These are phyloP conservation scores for Synanthedon formicaeformis DNA, from an alignment of 2,888 invertebrate species.

Conservation along the genomic window DNA sequence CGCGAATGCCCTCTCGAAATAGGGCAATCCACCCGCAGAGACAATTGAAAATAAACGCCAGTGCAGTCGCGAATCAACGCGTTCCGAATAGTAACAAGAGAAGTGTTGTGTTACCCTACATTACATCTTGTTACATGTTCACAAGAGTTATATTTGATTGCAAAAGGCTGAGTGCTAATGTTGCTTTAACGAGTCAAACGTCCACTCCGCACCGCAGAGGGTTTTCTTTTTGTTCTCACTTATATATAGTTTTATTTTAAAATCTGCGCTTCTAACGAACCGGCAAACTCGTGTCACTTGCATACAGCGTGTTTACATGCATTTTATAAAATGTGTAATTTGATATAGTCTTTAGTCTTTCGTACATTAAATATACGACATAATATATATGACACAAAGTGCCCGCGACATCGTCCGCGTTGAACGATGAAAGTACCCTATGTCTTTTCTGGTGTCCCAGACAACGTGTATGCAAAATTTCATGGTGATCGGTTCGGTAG, in stretches of 20 bases:
- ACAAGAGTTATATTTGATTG: conserved; percentile 26
- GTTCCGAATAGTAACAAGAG: conserved; percentile 21
- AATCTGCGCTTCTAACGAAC: conserved; percentile 62
- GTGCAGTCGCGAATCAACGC: conserved; percentile 15
- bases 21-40: conserved; percentile 61
- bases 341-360: no score
- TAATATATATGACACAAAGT: no score
- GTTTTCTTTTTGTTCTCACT: conserved; percentile 51
- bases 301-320: conserved; percentile 11
- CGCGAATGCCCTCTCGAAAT: conserved; percentile 49
- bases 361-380: no score
- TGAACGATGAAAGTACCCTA: no score
- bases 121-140: conserved; percentile 27
- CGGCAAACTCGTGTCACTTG: conserved; percentile 45
- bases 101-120: conserved; percentile 18
- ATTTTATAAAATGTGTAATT: no score
- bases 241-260: conserved; percentile 61
- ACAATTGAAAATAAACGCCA: conserved; percentile 61
- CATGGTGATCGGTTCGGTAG: no score
- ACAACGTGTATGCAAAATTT: no score
- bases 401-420: no score
- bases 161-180: conserved; percentile 13
- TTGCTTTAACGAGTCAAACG: conserved; percentile 41
- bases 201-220: conserved; percentile 34
- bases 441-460: no score